phyloP scores from a whole-genome alignment of 2,113 vertebrate genomes.

The Xenopus tropicalis region UCB_Xtro_10.0 CM004443.2:123497001-123497500 shows the following conservation, averaged over 20 bases:
- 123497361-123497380: slow-evolving; percentile 28
- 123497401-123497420: slow-evolving; percentile 13
- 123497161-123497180: slow-evolving; percentile 29
- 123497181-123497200: slow-evolving; percentile 36
- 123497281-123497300: slow-evolving; percentile 42
- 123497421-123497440: slow-evolving; percentile 4
- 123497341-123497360: slow-evolving; percentile 39
- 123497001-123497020: slow-evolving; percentile 15
- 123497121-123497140: slow-evolving; percentile 23
- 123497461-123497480: slow-evolving; percentile 5
- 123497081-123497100: slow-evolving; percentile 17
- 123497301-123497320: slow-evolving; percentile 35
- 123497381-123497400: slow-evolving; percentile 38
- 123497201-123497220: slow-evolving; percentile 45
- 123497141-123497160: slow-evolving; percentile 31
- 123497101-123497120: slow-evolving; percentile 18
- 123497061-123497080: not conserved
- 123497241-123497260: slow-evolving; percentile 44
- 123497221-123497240: slow-evolving; percentile 33
- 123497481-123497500: slow-evolving; percentile 5
- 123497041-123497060: slow-evolving; percentile 9
- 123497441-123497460: slow-evolving; percentile 35
- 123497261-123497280: slow-evolving; percentile 44
- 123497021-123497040: slow-evolving; percentile 3
- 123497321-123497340: slow-evolving; percentile 34